Evolutionary conservation across 92 coral and sea anemone species (phyloP).

Genomic region (Siderastrea siderea): DNA sequence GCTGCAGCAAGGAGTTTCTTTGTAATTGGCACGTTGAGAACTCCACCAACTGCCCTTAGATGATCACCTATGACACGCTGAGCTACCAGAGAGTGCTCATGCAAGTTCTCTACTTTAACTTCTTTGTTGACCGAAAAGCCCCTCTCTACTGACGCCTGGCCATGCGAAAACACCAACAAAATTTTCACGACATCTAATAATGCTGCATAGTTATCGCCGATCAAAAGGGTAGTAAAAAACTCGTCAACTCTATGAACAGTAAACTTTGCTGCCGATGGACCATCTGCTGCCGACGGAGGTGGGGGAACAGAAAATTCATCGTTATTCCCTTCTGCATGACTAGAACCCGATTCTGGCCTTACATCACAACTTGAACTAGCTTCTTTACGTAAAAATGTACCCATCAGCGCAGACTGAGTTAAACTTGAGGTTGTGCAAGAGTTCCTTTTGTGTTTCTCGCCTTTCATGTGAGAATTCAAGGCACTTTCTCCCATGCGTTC

Average conservation of each 20-base stretch:
- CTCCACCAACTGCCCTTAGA: neutral
- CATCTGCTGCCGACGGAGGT: neutral
- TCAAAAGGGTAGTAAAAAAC: no score
- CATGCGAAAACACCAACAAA: no score
- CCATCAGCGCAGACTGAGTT: conserved; percentile 34
- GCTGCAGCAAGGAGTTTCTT: neutral
- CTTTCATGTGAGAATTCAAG: conserved; percentile 44
- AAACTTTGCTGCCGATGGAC: conserved; percentile 19
- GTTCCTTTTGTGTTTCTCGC: conserved; percentile 50
- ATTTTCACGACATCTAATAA: no score
- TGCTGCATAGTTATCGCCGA: no score
- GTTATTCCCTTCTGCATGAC: neutral
- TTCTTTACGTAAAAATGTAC: conserved; percentile 3
- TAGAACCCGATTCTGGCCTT: neutral
- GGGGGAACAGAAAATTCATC: neutral
- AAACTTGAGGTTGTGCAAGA: conserved; percentile 9
- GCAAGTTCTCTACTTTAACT: no score
- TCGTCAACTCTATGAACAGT: no score
- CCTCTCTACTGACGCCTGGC: no score
- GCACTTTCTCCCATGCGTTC: conserved; percentile 60
- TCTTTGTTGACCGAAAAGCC: no score
- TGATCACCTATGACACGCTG: neutral
- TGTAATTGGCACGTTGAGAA: neutral
- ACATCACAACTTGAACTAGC: no score
- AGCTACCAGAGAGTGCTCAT: no score